Evolutionary conservation across 2,797 vertebrate genomes (phyloP).

Genomic region (Premnoplex brunnescens): DNA sequence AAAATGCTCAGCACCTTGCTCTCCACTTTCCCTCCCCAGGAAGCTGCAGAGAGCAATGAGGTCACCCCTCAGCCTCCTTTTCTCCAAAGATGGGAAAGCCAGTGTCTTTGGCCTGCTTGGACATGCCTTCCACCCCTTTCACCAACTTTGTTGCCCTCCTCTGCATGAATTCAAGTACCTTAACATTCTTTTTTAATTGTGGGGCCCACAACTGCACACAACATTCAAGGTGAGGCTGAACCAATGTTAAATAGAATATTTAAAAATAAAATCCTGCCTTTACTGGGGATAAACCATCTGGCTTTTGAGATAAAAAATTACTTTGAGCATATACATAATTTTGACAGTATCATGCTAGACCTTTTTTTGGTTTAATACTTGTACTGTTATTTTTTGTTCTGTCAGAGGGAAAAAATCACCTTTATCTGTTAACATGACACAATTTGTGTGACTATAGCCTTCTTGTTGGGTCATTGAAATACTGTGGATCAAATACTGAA

Average conservation of each 20-base stretch:
- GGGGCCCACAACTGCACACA: not conserved
- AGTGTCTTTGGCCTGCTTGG: not conserved
- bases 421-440: not conserved
- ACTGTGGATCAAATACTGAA: not conserved
- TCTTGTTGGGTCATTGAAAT: not conserved
- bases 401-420: fast-evolving
- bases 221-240: not conserved
- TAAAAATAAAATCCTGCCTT: not conserved
- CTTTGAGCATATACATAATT: fast-evolving
- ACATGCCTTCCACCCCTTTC: not conserved
- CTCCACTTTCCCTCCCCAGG: not conserved
- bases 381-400: not conserved
- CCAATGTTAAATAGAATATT: not conserved
- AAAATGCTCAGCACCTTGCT: not conserved
- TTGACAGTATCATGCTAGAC: not conserved
- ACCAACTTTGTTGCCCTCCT: not conserved
- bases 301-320: not conserved
- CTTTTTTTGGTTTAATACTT: not conserved
- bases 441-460: not conserved
- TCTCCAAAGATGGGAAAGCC: not conserved
- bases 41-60: not conserved
- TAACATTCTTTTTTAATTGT: not conserved
- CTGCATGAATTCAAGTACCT: not conserved
- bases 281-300: not conserved
- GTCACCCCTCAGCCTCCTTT: not conserved